Evolutionary conservation across 1,140 invertebrate species (phyloP).

Genomic region (Agraylea sexmaculata): DNA sequence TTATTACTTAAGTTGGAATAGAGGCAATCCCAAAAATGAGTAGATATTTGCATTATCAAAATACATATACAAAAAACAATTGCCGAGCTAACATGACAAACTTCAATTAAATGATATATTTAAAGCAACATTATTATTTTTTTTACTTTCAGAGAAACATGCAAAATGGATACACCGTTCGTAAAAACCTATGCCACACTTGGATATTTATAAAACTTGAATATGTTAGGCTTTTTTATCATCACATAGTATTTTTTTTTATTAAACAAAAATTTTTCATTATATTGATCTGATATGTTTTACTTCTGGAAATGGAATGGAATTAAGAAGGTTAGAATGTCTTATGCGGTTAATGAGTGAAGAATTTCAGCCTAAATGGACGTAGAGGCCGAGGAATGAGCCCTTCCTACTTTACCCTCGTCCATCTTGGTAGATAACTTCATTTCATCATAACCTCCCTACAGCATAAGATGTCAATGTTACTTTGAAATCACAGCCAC

Average conservation of each 20-base stretch:
- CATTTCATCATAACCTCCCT: conserved; percentile 15
- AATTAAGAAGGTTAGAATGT: too few species aligned
- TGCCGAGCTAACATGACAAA: not conserved
- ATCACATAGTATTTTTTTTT: too few species aligned
- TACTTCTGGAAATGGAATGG: too few species aligned
- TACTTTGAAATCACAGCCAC: too few species aligned
- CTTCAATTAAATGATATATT: conserved; percentile 5
- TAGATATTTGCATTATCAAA: not conserved
- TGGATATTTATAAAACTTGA: conserved; percentile 66
- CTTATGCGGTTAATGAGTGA: conserved; percentile 6
- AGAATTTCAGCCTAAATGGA: conserved; percentile 5
- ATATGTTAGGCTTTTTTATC: conserved; percentile 28
- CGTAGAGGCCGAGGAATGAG: conserved; percentile 19
- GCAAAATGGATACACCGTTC: conserved; percentile 72
- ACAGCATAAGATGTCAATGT: conserved; percentile 3
- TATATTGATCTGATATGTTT: too few species aligned
- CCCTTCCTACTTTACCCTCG: conserved; percentile 18
- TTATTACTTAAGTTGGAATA: too few species aligned
- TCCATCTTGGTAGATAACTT: conserved; percentile 3
- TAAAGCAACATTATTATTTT: conserved; percentile 20
- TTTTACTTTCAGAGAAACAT: conserved; percentile 62
- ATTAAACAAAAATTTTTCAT: too few species aligned
- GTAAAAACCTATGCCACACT: conserved; percentile 83
- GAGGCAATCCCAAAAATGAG: too few species aligned
- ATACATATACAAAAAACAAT: not conserved